phyloP scores from a whole-genome alignment of 2,113 vertebrate species.

The Mustela nigripes region DNA sequence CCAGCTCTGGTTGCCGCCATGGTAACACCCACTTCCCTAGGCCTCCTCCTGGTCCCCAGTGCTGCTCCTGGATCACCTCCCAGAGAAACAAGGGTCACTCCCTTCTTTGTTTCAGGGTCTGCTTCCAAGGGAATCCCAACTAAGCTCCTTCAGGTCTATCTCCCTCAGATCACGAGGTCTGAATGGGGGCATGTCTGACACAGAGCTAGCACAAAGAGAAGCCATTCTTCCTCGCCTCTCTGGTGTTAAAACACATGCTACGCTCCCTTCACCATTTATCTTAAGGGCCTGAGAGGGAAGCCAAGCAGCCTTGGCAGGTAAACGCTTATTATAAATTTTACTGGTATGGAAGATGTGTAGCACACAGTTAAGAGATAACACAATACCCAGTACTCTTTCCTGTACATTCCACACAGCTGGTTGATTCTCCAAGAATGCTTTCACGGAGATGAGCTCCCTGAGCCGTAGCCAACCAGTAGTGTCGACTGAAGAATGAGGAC shows the following conservation, averaged over 20 bases:
- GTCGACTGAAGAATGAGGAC: accelerated
- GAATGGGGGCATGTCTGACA: background rate
- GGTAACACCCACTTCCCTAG: background rate
- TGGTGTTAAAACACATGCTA: background rate
- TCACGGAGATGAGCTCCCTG: accelerated
- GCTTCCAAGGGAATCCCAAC: background rate
- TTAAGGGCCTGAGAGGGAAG: background rate
- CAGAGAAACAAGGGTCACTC: background rate
- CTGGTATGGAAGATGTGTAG: background rate
- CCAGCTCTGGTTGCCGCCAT: accelerated
- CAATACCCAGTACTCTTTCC: background rate
- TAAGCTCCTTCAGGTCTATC: background rate
- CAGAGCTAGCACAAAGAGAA: background rate
- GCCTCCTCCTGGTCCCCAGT: accelerated
- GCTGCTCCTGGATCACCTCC: background rate
- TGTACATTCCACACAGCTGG: background rate
- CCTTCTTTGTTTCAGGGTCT: background rate
- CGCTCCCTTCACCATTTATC: background rate
- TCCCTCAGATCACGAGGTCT: accelerated
- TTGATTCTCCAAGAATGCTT: background rate
- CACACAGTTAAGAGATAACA: background rate
- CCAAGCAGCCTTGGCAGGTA: background rate
- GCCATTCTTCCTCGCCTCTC: no score
- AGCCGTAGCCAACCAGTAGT: accelerated
- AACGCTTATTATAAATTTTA: background rate